Evolutionary conservation across 2,113 vertebrate species (phyloP).

Genomic region (Anas platyrhynchos): DNA sequence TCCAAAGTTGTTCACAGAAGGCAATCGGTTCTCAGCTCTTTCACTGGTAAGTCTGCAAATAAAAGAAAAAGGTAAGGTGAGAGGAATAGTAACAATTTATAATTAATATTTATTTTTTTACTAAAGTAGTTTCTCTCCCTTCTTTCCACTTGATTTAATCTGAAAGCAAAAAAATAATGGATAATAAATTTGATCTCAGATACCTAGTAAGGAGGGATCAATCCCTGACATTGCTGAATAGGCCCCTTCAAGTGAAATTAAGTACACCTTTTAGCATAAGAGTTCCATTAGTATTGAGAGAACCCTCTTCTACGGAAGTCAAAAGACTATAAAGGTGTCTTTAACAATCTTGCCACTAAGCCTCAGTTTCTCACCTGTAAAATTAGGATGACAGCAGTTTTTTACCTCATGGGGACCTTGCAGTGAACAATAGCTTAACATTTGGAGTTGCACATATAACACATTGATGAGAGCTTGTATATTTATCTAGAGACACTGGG

Average conservation of each 20-base stretch:
- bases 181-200: not conserved
- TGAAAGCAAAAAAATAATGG: not conserved
- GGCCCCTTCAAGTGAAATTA: not conserved
- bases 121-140: not conserved
- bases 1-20: not conserved
- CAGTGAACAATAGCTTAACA: not conserved
- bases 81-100: not conserved
- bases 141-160: not conserved
- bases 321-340: not conserved
- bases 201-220: not conserved
- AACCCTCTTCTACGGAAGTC: not conserved
- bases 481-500: not conserved
- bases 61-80: not conserved
- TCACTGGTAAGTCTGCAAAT: not conserved
- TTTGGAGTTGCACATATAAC: not conserved
- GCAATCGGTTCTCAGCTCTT: accelerated
- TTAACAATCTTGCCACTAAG: not conserved
- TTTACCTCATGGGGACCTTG: not conserved
- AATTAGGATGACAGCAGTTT: not conserved
- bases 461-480: not conserved
- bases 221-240: not conserved
- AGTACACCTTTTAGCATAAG: not conserved
- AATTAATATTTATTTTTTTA: not conserved
- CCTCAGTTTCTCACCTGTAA: not conserved
- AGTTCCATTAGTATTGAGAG: not conserved